Evolutionary conservation across 1,140 invertebrate genomes (phyloP).

Genomic region (Bombus terrestris): DNA sequence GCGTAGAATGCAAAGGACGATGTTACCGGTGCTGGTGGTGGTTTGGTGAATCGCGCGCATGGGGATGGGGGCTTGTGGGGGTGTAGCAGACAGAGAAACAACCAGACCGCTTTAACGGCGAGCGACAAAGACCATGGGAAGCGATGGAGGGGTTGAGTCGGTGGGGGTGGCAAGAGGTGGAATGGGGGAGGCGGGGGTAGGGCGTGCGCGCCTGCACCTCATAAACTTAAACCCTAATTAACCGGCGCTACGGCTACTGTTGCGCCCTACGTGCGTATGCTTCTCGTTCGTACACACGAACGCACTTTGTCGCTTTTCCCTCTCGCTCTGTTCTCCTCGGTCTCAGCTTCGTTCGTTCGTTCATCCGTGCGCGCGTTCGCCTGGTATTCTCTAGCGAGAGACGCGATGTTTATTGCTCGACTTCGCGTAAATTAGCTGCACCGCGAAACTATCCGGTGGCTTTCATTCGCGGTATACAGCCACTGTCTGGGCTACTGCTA

Average conservation of each 20-base stretch:
- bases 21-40: conserved; percentile 58
- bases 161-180: conserved; percentile 43
- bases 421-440: conserved; percentile 80
- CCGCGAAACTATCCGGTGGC: conserved; percentile 71
- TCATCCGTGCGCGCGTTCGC: conserved; percentile 2
- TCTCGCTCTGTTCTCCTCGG: conserved; percentile 46
- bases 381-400: conserved; percentile 79
- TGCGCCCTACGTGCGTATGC: conserved; percentile 81
- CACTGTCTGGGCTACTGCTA: conserved; percentile 34
- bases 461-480: conserved; percentile 66
- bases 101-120: not conserved
- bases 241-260: conserved; percentile 83
- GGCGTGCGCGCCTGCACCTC: conserved; percentile 82
- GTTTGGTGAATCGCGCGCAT: conserved; percentile 60
- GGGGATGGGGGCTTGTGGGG: conserved; percentile 65
- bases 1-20: conserved; percentile 65
- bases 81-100: conserved; percentile 50
- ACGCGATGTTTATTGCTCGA: conserved; percentile 80
- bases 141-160: conserved; percentile 34
- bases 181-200: conserved; percentile 61
- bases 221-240: conserved; percentile 84
- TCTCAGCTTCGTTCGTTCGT: conserved; percentile 19
- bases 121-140: conserved; percentile 11
- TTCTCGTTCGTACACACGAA: conserved; percentile 78
- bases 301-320: conserved; percentile 77